Base-by-base conservation (phyloP, 2,797 vertebrate species). In the Hozukius guyotensis region DNA sequence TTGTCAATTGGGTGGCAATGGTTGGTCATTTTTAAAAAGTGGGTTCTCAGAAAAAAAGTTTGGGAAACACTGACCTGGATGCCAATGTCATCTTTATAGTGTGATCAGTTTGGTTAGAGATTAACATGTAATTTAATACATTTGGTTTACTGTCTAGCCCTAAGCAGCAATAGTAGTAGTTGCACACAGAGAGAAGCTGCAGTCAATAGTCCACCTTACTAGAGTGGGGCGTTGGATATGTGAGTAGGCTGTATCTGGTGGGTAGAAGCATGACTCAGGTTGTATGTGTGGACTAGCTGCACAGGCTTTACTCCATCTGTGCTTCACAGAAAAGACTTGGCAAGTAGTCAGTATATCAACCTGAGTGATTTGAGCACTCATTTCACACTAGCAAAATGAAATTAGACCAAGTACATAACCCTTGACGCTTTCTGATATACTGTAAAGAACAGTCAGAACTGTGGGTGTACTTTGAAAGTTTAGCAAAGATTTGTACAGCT, bases 221-320 rank as follows among this genome's bases (percentile, higher is more conserved):
- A 14, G 31, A 78, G 70, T 4, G 24, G 4, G 46, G 46, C 10
- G 16, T 11, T 60, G n/a, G 74, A 85, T 63, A 72, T 56, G 24
- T 63, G 67, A 78, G 87, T 86, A 75, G 85, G 84, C 68, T 73
- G 84, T 5, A 66, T 60, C 68, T 75, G 70, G 83, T 85, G 78
- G 78, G 80, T 46, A 73, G 83, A 1, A 73, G 77, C 29, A 73
- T 87, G 86, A 91, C 82, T 91, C 82, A 86, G 63, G 60, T 34
- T 80, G 63, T 53, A n/a, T 34, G 46, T 63, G 79, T 49, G 60
- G 18, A 29, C 5, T 7, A 13, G 56, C 63, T 71, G 56, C 24
- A 18, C 72, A 82, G 77, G 18, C 63, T 60, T 75, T 27, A 69
- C 27, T 75, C 73, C 77, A 80, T 85, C 78, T 87, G 87, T 65